Evolutionary conservation across 2,113 vertebrate genomes (phyloP), one percentile per base, ranked within the genome.

Genomic region (Etia nguti): DNA sequence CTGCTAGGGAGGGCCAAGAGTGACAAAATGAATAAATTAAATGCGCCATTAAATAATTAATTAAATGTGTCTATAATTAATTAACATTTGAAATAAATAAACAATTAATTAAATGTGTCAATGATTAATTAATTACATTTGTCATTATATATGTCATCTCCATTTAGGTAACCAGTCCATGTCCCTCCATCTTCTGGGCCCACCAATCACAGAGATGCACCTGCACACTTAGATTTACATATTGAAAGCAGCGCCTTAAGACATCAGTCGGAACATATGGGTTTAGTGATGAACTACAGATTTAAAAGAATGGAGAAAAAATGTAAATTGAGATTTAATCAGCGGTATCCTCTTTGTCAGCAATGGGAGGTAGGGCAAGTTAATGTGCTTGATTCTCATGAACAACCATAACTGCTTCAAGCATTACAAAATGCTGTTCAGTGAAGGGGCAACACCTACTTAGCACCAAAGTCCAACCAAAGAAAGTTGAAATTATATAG

Each of bases 231-330:
- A 31, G 0, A 60, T 60, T 60, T 60, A 18, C 15, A 60, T 31
- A 60, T 10, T 60, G 3, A 60, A 60, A 60, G 26, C 26, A 31
- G 26, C 57, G 18, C 5, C 57, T 6, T 60, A 60, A 0, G 1
- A 0, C 2, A 31, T 60, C 57, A 31, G 57, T 31, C 57, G 0
- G 16, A 59, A 59, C 1, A 16, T 24, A 8, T 2, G 22, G 20
- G 46, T 22, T 4, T 1, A 8, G 4, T 41, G 18, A 6, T 41
- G 16, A 22, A 83, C 38, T 31, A 18, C 12, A 13, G 24, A 48
- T 54, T 15, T 29, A 13, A 48, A 43, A 65, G 15, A 55, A 75
- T 54, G 41, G 16, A 0, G 31, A 34, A 22, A 36, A n/a, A 43
- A 46, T 11, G 10, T 8, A 26, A 60, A 85, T 36, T 50, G 0